Percentiles rank a stretch among this genome's conserved stretches.
Conservation (phyloP, 1,140 invertebrate genomes). For the Drosophila sulfurigaster region DNA sequence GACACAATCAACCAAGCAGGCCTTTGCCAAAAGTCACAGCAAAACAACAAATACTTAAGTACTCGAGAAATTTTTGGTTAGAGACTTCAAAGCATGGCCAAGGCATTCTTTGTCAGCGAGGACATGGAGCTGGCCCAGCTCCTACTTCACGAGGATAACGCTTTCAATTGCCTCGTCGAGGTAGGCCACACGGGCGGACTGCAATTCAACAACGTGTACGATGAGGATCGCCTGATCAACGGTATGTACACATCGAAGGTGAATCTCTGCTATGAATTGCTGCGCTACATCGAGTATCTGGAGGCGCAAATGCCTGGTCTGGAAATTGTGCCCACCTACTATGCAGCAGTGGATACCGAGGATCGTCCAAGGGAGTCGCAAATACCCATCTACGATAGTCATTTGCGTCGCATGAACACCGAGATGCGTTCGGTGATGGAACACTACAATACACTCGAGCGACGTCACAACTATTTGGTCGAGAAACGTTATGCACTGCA, state of each 20-base stretch:
- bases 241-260: slow-evolving; percentile 96
- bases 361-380: slow-evolving; percentile 98
- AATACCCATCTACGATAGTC: slow-evolving; percentile 97
- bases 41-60: slow-evolving; percentile 2
- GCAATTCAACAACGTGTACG: slow-evolving; percentile 87
- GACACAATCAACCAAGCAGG: slow-evolving; percentile 34
- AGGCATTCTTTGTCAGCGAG: slow-evolving; percentile 76
- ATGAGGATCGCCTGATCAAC: slow-evolving; percentile 96
- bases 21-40: background rate
- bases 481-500: slow-evolving; percentile 60
- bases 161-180: slow-evolving; percentile 72
- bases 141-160: slow-evolving; percentile 68
- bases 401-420: slow-evolving; percentile 90
- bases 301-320: slow-evolving; percentile 98
- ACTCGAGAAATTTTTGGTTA: background rate
- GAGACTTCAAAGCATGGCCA: slow-evolving; percentile 25
- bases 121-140: slow-evolving; percentile 73
- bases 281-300: slow-evolving; percentile 95
- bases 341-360: slow-evolving; percentile 86
- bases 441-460: slow-evolving; percentile 96
- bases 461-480: slow-evolving; percentile 26
- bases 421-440: slow-evolving; percentile 96
- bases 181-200: slow-evolving; percentile 64
- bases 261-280: slow-evolving; percentile 95
- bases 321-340: slow-evolving; percentile 93